Conservation (phyloP, 2,797 vertebrate genomes). For the Myotis myotis region DNA sequence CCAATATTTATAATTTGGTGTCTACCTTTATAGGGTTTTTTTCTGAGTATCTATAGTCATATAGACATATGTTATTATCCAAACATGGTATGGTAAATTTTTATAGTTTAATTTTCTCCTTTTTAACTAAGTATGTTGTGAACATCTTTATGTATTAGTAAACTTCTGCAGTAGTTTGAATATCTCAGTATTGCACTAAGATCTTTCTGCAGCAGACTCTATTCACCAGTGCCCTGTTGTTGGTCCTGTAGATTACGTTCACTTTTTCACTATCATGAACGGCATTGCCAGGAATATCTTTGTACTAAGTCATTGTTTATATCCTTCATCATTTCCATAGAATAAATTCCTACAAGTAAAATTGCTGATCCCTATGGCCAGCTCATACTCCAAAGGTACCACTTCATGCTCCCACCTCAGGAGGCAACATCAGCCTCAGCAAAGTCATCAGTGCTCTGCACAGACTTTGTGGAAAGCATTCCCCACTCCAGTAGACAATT, state of each 20-base stretch:
- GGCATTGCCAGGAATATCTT: neutral
- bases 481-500: neutral
- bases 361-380: neutral
- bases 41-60: neutral
- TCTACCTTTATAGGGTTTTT: conserved; percentile 13
- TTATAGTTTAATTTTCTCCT: neutral
- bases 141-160: too few species aligned
- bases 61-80: neutral
- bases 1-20: neutral
- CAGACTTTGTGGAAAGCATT: neutral
- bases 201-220: neutral
- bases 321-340: neutral
- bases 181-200: neutral
- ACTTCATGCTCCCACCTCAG: neutral
- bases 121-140: neutral
- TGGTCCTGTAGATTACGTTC: neutral
- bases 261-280: neutral
- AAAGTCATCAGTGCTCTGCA: neutral
- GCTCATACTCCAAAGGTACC: neutral
- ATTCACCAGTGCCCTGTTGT: neutral
- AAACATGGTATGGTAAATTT: neutral
- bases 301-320: neutral
- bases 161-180: too few species aligned
- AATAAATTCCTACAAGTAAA: neutral
- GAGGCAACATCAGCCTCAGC: neutral